Evolutionary conservation across 2,888 invertebrate genomes (phyloP).

Genomic region (Andrena praecox): DNA sequence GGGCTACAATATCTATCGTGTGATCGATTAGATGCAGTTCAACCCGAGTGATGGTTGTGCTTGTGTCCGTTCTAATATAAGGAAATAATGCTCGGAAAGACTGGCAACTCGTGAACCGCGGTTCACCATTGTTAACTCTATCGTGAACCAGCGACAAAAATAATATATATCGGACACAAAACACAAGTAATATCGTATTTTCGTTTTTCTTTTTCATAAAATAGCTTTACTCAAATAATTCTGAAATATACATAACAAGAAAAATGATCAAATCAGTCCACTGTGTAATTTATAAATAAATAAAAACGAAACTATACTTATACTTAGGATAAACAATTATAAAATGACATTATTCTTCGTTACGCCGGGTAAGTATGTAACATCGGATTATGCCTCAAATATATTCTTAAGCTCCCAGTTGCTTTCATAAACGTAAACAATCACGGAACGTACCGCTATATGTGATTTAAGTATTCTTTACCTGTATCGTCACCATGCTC

Average conservation of each 20-base stretch:
- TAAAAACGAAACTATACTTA: slow-evolving; percentile 8
- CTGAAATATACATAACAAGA: slow-evolving; percentile 29
- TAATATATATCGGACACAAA: slow-evolving; percentile 80
- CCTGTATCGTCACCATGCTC: slow-evolving; percentile 78
- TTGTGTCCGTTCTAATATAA: slow-evolving; percentile 80
- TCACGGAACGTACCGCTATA: neutral
- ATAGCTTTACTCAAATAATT: slow-evolving; percentile 28
- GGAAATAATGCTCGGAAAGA: slow-evolving; percentile 49
- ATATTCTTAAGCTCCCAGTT: slow-evolving; percentile 16
- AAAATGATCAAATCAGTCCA: slow-evolving; percentile 27
- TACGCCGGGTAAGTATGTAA: slow-evolving; percentile 15
- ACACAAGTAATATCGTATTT: slow-evolving; percentile 74
- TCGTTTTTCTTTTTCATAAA: slow-evolving; percentile 21
- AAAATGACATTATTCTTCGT: slow-evolving; percentile 9
- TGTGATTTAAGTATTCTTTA: slow-evolving; percentile 56
- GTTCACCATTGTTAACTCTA: slow-evolving; percentile 13
- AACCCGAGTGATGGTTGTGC: slow-evolving; percentile 84
- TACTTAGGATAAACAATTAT: slow-evolving; percentile 22
- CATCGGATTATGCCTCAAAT: slow-evolving; percentile 27
- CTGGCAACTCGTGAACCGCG: slow-evolving; percentile 37
- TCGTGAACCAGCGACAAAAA: slow-evolving; percentile 31
- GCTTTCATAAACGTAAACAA: slow-evolving; percentile 7
- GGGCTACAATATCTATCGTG: slow-evolving; percentile 33
- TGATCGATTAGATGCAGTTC: slow-evolving; percentile 79
- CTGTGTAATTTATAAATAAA: slow-evolving; percentile 19